These are phyloP conservation scores for Xyrauchen texanus DNA, from an alignment of 2,113 vertebrate species.

Conservation along the genomic window DNA sequence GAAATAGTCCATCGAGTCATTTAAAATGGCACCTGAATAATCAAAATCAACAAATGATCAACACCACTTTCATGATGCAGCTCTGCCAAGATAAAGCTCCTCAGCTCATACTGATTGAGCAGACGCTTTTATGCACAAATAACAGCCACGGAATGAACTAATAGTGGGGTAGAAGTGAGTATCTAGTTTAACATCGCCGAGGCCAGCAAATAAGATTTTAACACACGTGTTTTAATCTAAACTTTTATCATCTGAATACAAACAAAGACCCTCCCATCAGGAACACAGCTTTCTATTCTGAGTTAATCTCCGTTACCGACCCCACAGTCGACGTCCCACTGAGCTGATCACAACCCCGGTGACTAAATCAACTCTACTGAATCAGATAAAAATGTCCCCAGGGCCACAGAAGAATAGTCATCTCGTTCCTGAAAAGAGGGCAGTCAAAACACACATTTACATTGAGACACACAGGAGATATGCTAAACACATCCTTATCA, in stretches of 20 bases:
- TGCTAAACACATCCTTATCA: constrained; percentile 50
- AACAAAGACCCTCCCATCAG: too few species aligned
- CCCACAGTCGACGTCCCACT: constrained; percentile 22
- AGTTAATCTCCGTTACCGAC: constrained; percentile 36
- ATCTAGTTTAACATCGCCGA: not conserved
- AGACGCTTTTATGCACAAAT: too few species aligned
- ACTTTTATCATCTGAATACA: not conserved
- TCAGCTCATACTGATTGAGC: too few species aligned
- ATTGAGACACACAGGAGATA: constrained; percentile 29
- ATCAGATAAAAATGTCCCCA: constrained; percentile 42
- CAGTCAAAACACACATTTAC: constrained; percentile 44
- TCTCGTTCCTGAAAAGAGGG: constrained; percentile 23
- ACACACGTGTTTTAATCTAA: not conserved
- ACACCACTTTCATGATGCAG: too few species aligned
- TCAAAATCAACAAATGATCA: too few species aligned
- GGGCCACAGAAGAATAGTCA: constrained; percentile 47
- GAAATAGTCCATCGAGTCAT: too few species aligned
- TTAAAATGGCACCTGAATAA: too few species aligned
- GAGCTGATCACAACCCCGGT: constrained; percentile 34
- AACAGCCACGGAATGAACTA: too few species aligned
- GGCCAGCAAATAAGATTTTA: not conserved
- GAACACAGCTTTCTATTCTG: not conserved
- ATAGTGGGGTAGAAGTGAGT: not conserved
- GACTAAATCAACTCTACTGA: constrained; percentile 33
- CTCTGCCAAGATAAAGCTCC: too few species aligned